Percentiles rank a stretch among this genome's conserved stretches.
Conservation (phyloP, 2,113 vertebrate species). For the Planiliza haematocheilus region DNA sequence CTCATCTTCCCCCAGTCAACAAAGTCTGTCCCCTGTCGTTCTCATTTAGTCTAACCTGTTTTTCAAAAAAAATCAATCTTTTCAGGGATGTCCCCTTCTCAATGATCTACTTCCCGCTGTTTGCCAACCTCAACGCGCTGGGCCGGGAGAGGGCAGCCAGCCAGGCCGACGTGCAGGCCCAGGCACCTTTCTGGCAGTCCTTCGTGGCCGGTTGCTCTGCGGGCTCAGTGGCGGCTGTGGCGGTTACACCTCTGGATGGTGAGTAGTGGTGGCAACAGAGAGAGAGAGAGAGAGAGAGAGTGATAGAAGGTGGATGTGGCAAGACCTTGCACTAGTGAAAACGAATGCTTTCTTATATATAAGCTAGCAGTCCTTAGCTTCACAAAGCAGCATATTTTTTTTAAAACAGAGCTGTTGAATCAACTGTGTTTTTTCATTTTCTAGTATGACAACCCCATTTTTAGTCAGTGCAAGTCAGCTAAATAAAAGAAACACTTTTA, state of each 20-base stretch:
- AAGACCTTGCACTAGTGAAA: no score
- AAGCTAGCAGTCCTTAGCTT: no score
- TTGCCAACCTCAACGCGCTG: conserved; percentile 86
- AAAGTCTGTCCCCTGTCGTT: background rate
- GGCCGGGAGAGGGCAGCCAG: conserved; percentile 63
- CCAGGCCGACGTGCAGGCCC: conserved; percentile 59
- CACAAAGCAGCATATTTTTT: no score
- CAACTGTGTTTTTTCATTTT: no score
- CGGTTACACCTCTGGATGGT: conserved; percentile 88
- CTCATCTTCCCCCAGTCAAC: no score
- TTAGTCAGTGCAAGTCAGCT: no score
- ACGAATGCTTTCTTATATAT: no score
- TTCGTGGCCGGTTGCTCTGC: conserved; percentile 81
- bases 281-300: no score
- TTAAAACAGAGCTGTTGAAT: no score
- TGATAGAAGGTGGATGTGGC: no score
- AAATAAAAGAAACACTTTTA: no score
- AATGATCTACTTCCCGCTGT: conserved; percentile 89
- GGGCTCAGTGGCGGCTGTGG: conserved; percentile 84
- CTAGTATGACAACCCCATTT: no score
- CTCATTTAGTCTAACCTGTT: background rate
- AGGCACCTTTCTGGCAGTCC: conserved; percentile 85
- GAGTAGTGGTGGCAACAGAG: conserved; percentile 52
- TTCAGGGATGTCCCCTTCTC: conserved; percentile 87
- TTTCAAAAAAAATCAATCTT: background rate